phyloP scores from a whole-genome alignment of 2,888 invertebrate species.

The Ophonus ardosiacus region DNA sequence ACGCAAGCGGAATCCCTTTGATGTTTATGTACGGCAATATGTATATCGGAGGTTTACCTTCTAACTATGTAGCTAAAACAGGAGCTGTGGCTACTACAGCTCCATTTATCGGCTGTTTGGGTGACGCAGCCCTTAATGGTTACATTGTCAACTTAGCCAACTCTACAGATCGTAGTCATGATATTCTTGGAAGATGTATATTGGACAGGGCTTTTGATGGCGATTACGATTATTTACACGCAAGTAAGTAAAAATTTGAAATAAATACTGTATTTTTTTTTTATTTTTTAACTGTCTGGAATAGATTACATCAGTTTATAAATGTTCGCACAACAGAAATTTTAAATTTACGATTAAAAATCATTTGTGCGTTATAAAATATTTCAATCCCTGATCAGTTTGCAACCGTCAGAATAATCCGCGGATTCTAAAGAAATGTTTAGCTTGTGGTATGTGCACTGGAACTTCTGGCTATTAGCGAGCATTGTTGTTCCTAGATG shows the following conservation, averaged over 20 bases:
- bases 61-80: constrained; percentile 77
- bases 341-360: too few species aligned
- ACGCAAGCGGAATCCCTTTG: constrained; percentile 17
- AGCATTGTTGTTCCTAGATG: too few species aligned
- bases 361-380: too few species aligned
- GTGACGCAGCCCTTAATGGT: constrained; percentile 93
- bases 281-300: too few species aligned
- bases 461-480: too few species aligned
- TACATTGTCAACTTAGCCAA: constrained; percentile 87
- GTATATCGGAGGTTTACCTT: constrained; percentile 92
- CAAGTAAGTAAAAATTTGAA: constrained; percentile 66
- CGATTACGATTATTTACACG: constrained; percentile 70
- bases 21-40: constrained; percentile 83
- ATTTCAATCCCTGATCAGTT: too few species aligned
- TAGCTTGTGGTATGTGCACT: too few species aligned
- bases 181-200: constrained; percentile 81
- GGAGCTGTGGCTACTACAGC: constrained; percentile 79
- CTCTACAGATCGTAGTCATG: constrained; percentile 79
- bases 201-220: constrained; percentile 71
- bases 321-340: too few species aligned
- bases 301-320: too few species aligned
- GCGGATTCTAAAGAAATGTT: too few species aligned
- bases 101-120: constrained; percentile 93
- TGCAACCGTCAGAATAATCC: too few species aligned
- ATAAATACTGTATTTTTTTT: neutral